phyloP scores from a whole-genome alignment of 2,888 invertebrate genomes.

The Teleiodes luculella region DNA sequence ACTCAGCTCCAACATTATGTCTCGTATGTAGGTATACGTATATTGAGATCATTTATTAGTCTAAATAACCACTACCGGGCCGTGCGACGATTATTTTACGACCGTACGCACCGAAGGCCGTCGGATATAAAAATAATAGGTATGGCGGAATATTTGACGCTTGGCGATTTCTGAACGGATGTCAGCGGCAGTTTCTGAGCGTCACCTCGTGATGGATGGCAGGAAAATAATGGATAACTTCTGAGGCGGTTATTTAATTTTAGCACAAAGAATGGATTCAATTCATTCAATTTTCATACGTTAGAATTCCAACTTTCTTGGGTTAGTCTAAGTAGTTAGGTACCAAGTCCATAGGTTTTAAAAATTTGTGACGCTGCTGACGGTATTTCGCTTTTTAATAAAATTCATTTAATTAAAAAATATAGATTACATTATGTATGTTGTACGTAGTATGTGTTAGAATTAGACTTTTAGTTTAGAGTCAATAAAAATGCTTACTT shows the following conservation, averaged over 20 bases:
- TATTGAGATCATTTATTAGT: conserved; percentile 8
- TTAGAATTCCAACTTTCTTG: too few species aligned
- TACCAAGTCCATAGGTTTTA: too few species aligned
- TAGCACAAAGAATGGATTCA: too few species aligned
- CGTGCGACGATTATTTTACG: conserved; percentile 20
- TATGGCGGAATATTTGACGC: conserved; percentile 14
- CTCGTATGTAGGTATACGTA: too few species aligned
- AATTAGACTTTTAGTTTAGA: too few species aligned
- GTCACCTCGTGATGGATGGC: conserved; percentile 5
- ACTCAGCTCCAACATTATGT: background rate
- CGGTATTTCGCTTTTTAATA: too few species aligned
- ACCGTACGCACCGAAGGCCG: conserved; percentile 14
- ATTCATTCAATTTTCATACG: background rate
- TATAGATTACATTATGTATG: too few species aligned
- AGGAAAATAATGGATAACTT: background rate
- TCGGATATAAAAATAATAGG: conserved; percentile 17
- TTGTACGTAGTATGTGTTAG: too few species aligned
- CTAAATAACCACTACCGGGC: conserved; percentile 11
- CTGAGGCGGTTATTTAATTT: background rate
- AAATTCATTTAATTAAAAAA: too few species aligned
- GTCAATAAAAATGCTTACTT: too few species aligned
- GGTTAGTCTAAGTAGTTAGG: too few species aligned
- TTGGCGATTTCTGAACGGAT: conserved; percentile 9
- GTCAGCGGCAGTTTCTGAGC: conserved; percentile 9
- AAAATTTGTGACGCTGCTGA: too few species aligned